Evolutionary conservation across 2,113 vertebrate genomes (phyloP), one percentile per base, ranked within the genome.

Genomic region (Mungos mungo): DNA sequence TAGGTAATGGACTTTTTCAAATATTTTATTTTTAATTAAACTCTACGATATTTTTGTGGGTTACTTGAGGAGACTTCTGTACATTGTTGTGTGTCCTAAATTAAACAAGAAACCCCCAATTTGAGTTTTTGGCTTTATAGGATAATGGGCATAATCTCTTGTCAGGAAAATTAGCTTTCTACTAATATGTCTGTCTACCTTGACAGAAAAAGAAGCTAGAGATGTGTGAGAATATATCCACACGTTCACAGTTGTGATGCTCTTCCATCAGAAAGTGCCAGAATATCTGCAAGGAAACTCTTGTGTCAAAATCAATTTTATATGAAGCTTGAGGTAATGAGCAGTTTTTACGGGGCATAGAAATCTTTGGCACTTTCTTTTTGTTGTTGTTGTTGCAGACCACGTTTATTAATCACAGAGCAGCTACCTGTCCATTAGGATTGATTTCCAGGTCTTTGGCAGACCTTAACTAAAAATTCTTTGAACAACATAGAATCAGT

Each of bases 281-380:
- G 76, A 89, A 60, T 82, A 57, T 87, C 81, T 97, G 13, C 71
- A 92, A 57, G 71, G 77, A 87, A 89, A 92, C 25, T 60, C 4
- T 97, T 98, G 95, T 97, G 97, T 88, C 80, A 85, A 89, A 79
- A 97, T 95, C 52, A 96, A 12, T 81, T 90, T 97, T 91, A 18
- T 54, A 0, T 95, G 68, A 98, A 97, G 74, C 0, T 15, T 97
- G 79, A 95, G 87, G 97, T 97, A 98, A 97, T 93, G 47, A 94
- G 41, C 25, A 95, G 12, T 71, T 96, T 97, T 98, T 97, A 93
- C 57, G 50, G 25, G 54, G 21, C 63, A 11, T 25, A 65, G 13
- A 97, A 66, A 92, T 97, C 88, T 88, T 89, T 68, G 47, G 33
- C 38, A 80, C 47, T 82, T 93, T 83, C 29, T 91, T 79, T 96